Percentiles rank a stretch among this genome's conserved stretches.
Evolutionary conservation across 2,888 invertebrate genomes (phyloP).

Genomic region (Formica aserva): DNA sequence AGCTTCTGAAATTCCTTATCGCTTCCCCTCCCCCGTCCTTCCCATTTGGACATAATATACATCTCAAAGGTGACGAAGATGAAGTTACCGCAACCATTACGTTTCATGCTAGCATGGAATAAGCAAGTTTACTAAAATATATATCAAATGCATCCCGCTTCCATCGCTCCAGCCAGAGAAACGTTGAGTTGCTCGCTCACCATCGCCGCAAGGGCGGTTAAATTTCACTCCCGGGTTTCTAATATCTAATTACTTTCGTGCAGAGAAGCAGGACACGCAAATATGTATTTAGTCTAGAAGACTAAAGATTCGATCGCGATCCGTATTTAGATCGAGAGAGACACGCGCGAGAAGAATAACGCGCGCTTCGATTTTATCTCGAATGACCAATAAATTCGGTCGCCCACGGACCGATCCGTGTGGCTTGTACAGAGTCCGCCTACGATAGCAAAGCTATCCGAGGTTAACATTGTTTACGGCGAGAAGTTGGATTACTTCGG

Average conservation of each 20-base stretch:
- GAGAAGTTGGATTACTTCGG: slow-evolving; percentile 74
- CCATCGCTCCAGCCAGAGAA: not conserved
- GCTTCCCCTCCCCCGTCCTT: too few relatives aligned
- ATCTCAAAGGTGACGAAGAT: not conserved
- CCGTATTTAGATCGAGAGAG: not conserved
- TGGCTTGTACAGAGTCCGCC: not conserved
- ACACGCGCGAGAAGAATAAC: not conserved
- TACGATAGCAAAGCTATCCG: slow-evolving; percentile 31
- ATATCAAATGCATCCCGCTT: not conserved
- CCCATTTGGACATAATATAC: not conserved
- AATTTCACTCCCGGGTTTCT: slow-evolving; percentile 34
- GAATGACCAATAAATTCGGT: slow-evolving; percentile 64
- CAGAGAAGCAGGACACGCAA: not conserved
- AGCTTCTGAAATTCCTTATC: not conserved
- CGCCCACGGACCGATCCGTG: not conserved
- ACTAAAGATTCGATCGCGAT: not conserved
- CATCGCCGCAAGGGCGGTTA: slow-evolving; percentile 6
- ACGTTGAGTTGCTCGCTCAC: slow-evolving; percentile 8
- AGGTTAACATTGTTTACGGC: slow-evolving; percentile 73
- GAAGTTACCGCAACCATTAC: not conserved
- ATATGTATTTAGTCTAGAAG: slow-evolving; percentile 26
- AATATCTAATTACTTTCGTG: slow-evolving; percentile 44
- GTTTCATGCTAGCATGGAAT: not conserved
- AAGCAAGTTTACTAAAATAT: slow-evolving; percentile 1
- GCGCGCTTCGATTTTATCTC: slow-evolving; percentile 52